phyloP scores from a whole-genome alignment of 2,113 vertebrate genomes.

The Gymnogyps californianus region DNA sequence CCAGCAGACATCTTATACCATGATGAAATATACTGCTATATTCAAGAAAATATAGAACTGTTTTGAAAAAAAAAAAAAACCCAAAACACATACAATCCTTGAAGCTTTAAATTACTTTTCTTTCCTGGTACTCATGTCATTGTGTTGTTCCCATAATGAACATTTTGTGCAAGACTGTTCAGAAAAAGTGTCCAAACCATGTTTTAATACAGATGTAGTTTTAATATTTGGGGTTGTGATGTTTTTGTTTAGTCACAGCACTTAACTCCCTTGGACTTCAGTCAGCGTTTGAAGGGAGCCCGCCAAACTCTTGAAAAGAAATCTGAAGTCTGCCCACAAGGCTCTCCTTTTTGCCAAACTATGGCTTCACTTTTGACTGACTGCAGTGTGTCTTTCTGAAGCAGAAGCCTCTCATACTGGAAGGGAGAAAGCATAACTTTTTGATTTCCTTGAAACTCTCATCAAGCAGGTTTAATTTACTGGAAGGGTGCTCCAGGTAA shows the following conservation, averaged over 20 bases:
- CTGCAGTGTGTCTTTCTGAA: background rate
- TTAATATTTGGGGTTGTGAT: background rate
- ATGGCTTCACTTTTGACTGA: background rate
- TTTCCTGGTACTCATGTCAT: background rate
- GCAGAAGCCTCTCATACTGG: background rate
- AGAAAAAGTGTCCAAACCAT: background rate
- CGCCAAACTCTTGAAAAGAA: background rate
- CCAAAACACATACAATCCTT: background rate
- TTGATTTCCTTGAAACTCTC: background rate
- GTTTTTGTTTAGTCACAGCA: background rate
- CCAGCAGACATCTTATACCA: background rate
- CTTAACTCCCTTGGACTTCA: background rate
- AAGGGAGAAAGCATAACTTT: background rate
- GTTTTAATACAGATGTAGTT: background rate
- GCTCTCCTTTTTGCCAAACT: background rate
- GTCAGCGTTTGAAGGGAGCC: background rate
- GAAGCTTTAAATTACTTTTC: background rate
- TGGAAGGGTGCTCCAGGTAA: background rate
- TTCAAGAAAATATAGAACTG: background rate
- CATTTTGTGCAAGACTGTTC: background rate
- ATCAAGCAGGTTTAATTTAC: background rate
- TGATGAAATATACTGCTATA: background rate
- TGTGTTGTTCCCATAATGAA: background rate
- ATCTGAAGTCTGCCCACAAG: background rate
- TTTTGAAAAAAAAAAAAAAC: background rate